phyloP scores from a whole-genome alignment of 2,888 invertebrate species.

The Calliphora vomitoria region DNA sequence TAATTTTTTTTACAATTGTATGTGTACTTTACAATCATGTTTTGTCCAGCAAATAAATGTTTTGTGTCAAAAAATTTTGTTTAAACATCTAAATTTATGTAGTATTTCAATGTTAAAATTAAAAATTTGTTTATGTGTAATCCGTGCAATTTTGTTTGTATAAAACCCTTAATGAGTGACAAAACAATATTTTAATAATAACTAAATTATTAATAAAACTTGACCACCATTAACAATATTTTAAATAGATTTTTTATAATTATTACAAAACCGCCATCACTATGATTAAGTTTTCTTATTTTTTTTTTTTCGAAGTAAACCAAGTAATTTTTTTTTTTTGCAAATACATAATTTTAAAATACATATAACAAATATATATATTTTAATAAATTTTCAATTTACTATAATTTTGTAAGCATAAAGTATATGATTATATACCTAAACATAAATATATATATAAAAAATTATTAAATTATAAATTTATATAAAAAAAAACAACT shows the following conservation, averaged over 20 bases:
- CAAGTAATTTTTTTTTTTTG: constrained; percentile 41
- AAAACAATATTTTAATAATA: constrained; percentile 61
- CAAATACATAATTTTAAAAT: constrained; percentile 29
- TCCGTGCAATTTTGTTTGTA: constrained; percentile 70
- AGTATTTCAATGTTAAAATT: constrained; percentile 48
- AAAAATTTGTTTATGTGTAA: constrained; percentile 18
- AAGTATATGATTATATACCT: not conserved
- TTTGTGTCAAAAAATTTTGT: constrained; percentile 10
- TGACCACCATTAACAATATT: constrained; percentile 62
- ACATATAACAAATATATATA: constrained; percentile 16
- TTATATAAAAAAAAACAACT: constrained; percentile 33
- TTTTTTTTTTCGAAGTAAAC: constrained; percentile 47
- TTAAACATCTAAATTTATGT: constrained; percentile 19
- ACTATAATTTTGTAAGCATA: constrained; percentile 32
- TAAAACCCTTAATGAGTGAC: constrained; percentile 54
- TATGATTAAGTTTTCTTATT: constrained; percentile 51
- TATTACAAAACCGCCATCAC: constrained; percentile 68
- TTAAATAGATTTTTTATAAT: constrained; percentile 54
- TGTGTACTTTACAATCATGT: constrained; percentile 41
- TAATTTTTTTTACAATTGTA: not conserved
- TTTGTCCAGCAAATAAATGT: constrained; percentile 43
- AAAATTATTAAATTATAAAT: constrained; percentile 53
- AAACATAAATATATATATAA: constrained; percentile 11
- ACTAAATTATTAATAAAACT: constrained; percentile 51
- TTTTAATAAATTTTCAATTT: constrained; percentile 35